phyloP scores from a whole-genome alignment of 2,888 invertebrate genomes.

The Tribolium freemani region DNA sequence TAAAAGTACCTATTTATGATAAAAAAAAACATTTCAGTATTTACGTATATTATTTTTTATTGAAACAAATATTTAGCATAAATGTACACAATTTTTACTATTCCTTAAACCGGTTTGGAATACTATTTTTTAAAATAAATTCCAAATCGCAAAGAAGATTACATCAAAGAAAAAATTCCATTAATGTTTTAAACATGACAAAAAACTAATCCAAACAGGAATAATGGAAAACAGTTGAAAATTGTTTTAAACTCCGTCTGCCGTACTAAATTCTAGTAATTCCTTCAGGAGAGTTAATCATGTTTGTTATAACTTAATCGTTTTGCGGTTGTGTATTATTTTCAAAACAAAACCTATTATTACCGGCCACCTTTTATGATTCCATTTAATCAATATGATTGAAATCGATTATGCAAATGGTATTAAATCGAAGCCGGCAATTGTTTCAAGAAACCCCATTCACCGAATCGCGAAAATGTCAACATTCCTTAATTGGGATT shows the following conservation, averaged over 20 bases:
- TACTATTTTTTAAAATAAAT: too few relatives aligned
- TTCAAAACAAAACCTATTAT: neutral
- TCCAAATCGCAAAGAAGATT: too few relatives aligned
- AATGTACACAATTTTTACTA: too few relatives aligned
- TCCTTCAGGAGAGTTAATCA: neutral
- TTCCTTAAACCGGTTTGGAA: too few relatives aligned
- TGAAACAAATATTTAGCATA: too few relatives aligned
- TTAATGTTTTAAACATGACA: neutral
- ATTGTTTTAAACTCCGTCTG: neutral
- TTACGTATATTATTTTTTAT: too few relatives aligned
- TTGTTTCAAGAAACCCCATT: slow-evolving; percentile 16
- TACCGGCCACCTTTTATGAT: slow-evolving; percentile 4
- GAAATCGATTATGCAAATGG: slow-evolving; percentile 16
- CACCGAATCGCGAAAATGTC: neutral
- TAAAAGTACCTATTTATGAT: too few relatives aligned
- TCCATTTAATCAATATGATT: slow-evolving; percentile 10
- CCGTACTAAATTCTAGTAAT: neutral
- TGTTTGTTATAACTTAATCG: neutral
- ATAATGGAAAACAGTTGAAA: neutral
- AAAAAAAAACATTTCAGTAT: too few relatives aligned
- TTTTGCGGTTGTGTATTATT: slow-evolving; percentile 10
- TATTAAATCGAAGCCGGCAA: neutral
- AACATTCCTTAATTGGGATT: neutral
- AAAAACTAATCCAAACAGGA: neutral
- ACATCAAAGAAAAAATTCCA: too few relatives aligned